phyloP scores from a whole-genome alignment of 2,113 vertebrate species.

The Condylura cristata region DNA sequence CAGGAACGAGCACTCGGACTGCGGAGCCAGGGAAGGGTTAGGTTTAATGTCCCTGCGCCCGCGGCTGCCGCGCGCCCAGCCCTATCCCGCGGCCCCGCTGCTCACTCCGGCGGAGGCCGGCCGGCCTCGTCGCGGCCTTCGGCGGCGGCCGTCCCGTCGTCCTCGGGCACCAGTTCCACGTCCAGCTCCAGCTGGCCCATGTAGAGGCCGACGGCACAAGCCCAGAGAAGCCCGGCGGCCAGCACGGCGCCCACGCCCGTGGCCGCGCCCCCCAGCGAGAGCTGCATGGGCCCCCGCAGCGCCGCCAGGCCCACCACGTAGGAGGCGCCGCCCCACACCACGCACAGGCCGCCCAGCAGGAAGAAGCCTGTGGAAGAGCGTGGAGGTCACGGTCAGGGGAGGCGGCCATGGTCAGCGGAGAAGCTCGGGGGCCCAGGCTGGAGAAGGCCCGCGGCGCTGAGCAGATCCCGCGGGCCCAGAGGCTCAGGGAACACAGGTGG shows the following conservation, averaged over 20 bases:
- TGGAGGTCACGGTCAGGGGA: not conserved
- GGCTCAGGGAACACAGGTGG: not conserved
- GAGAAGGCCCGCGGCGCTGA: not conserved
- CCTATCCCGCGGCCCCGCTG: not conserved
- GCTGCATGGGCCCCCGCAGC: slow-evolving; percentile 90
- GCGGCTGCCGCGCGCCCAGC: not conserved
- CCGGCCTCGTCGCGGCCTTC: slow-evolving; percentile 78
- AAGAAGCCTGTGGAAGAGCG: slow-evolving; percentile 89
- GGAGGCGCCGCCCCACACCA: slow-evolving; percentile 89
- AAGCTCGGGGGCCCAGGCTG: not conserved
- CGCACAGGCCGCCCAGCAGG: slow-evolving; percentile 91
- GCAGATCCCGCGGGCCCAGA: not conserved
- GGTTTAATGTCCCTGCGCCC: slow-evolving; percentile 67
- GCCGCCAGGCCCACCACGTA: slow-evolving; percentile 89
- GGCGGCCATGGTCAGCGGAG: no score
- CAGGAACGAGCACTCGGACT: slow-evolving; percentile 1
- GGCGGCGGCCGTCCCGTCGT: slow-evolving; percentile 80
- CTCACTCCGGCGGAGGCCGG: slow-evolving; percentile 69
- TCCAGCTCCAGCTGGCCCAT: slow-evolving; percentile 93
- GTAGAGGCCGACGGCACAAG: slow-evolving; percentile 93
- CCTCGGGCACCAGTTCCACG: slow-evolving; percentile 85
- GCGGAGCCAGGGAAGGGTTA: not conserved
- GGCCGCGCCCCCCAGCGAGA: slow-evolving; percentile 86
- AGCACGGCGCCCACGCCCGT: slow-evolving; percentile 85
- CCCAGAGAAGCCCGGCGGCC: slow-evolving; percentile 90